Evolutionary conservation across 30 jellyfish, hydroid and myxozoan genomes (phyloP), one percentile per base, ranked within the genome.

Genomic region (Hydra vulgaris): DNA sequence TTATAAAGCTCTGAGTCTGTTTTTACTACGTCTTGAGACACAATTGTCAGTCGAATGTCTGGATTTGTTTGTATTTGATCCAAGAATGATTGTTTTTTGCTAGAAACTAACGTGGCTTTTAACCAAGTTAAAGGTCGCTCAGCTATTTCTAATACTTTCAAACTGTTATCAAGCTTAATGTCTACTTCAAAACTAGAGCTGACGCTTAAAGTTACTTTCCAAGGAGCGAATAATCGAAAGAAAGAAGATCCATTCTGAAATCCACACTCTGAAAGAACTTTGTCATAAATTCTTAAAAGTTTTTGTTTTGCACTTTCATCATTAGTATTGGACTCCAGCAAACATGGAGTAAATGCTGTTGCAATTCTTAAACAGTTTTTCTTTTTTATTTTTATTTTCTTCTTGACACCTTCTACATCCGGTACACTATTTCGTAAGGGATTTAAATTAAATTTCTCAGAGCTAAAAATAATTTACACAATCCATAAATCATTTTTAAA

Each of bases 111-210:
- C 22, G 88, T 84, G 15, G 77, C 96, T 70, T 83, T 82, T 19
- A 84, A 76, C 96, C 96, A 89, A 66, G 74, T 83, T 80, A 89
- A 66, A 18, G 86, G 83, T 0, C 95, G 87, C 80, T 89, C 96
- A n/a, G 80, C 78, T 7, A 89, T 89, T 18, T 74, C 67, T 15
- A 24, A 16, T 18, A 74, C 71, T 68, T 66, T 54, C 8, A 85
- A 26, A 5, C 85, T 52, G 8, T 81, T 79, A 71, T 84, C 92
- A 18, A 80, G 54, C 23, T 79, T 82, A 8, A 86, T 77, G 55
- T 69, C 73, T 20, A 73, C 96, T 79, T 89, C 96, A 76, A 71
- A 88, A 79, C 96, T 88, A 7, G 89, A 18, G 12, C 95, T 83
- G 3, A 94, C 94, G 67, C 61, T 25, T 25, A 86, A 24, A 55